Percentiles rank a stretch among this genome's conserved stretches.
Conservation (phyloP, 2,113 vertebrate species). For the Odobenus rosmarus region DNA sequence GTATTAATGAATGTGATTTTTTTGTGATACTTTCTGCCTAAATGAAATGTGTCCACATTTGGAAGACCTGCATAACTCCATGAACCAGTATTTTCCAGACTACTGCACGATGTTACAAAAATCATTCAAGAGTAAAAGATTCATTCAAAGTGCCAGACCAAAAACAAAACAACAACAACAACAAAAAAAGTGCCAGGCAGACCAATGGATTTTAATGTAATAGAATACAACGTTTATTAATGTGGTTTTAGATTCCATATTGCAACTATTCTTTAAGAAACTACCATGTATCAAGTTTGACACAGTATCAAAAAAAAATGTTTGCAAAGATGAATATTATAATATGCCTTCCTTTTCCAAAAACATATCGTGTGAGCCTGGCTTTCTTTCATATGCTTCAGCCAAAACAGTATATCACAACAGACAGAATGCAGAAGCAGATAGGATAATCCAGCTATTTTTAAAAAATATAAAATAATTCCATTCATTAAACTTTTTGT, state of each 20-base stretch:
- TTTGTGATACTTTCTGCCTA: background rate
- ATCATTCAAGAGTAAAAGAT: background rate
- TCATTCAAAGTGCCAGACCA: background rate
- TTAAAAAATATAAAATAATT: constrained; percentile 31
- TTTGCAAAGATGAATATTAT: constrained; percentile 39
- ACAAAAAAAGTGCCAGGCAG: background rate
- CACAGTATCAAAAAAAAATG: background rate
- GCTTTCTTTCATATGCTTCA: background rate
- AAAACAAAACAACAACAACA: background rate
- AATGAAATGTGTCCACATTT: constrained; percentile 8
- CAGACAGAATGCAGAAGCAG: background rate
- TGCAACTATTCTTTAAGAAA: constrained; percentile 29
- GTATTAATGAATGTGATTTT: constrained; percentile 14
- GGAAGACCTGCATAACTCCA: background rate
- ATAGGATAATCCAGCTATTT: background rate
- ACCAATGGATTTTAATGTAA: constrained; percentile 1
- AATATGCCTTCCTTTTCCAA: background rate
- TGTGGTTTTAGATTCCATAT: background rate
- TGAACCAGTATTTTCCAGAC: background rate
- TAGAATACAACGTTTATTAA: background rate
- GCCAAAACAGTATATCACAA: background rate
- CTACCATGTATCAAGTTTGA: background rate
- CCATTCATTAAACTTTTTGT: background rate
- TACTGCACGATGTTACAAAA: constrained; percentile 8
- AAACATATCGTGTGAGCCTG: background rate